phyloP scores from a whole-genome alignment of 1,140 invertebrate species.

The Halictus rubicundus region DNA sequence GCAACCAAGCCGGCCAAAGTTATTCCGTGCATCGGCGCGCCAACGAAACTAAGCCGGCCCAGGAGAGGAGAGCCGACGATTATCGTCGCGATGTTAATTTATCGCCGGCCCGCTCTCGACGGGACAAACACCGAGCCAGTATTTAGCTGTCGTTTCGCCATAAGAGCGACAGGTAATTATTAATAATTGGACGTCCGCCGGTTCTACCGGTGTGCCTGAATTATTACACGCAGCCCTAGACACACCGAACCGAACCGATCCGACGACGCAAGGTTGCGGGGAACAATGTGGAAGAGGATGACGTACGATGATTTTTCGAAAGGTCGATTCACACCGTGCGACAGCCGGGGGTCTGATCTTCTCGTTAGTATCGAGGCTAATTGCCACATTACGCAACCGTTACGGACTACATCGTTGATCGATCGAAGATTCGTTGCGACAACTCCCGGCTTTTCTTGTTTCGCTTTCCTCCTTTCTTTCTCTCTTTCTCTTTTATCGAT shows the following conservation, averaged over 20 bases:
- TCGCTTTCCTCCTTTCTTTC: not conserved
- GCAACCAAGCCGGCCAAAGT: slow-evolving; percentile 6
- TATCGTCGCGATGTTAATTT: slow-evolving; percentile 51
- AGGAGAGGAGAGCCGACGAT: slow-evolving; percentile 25
- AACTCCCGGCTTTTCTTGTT: slow-evolving; percentile 22
- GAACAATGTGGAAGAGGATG: slow-evolving; percentile 35
- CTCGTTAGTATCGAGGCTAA: slow-evolving; percentile 60
- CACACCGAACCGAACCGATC: not conserved
- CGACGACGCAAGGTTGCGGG: not conserved
- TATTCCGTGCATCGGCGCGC: not conserved
- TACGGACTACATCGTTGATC: slow-evolving; percentile 16
- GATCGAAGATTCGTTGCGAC: slow-evolving; percentile 32
- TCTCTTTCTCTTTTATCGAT: not conserved
- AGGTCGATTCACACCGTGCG: slow-evolving; percentile 18
- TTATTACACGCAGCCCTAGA: not conserved
- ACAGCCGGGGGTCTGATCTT: slow-evolving; percentile 22
- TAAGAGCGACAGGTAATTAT: slow-evolving; percentile 50
- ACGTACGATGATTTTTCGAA: slow-evolving; percentile 42
- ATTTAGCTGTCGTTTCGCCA: slow-evolving; percentile 45
- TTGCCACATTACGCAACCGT: slow-evolving; percentile 52
- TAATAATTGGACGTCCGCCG: slow-evolving; percentile 48
- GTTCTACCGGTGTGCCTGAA: slow-evolving; percentile 15
- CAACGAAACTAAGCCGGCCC: slow-evolving; percentile 47
- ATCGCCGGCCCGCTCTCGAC: slow-evolving; percentile 18
- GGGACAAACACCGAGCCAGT: not conserved